Base-by-base conservation (phyloP, 2,113 vertebrate genomes). In the Hydrochoerus hydrochaeris region DNA sequence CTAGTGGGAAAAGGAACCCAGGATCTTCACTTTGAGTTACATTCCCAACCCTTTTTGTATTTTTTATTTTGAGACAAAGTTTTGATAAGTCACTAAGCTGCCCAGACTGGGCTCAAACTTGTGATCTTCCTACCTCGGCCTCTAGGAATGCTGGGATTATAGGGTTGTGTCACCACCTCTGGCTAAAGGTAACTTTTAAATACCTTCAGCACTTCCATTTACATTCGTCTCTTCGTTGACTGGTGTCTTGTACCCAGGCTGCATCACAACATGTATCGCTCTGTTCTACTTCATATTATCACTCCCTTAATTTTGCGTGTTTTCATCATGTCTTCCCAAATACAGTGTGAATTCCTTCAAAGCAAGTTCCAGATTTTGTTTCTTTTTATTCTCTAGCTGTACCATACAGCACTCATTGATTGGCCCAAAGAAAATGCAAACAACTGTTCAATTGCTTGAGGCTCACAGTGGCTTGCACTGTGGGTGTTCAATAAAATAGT, bases 381-480 rank as follows among this genome's bases (percentile, higher is more conserved):
- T 75, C 80, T 78, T 91, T 88, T 77, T 52, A 85, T n/a, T 73
- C 35, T 41, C 22, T 20, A 24, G 46, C 38, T 96, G 30, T 57
- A 38, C 46, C 52, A 67, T 81, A 38, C 30, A 60, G 44, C 10
- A 65, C 1, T 92, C 44, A 44, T 84, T 95, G 38, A 2, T 78
- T 71, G 14, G 22, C 35, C 65, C 58, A 90, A 38, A 78, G 67
- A 92, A 96, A 94, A 95, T 63, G 24, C 30, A 58, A 73, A 41
- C 60, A 52, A 26, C 58, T 65, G 38, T 73, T 65, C 28, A 11
- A 69, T 44, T 75, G 73, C 73, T n/a, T 57, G 83, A 71, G 75
- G 67, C 44, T 84, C 60, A 69, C 2, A 5, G 49, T 38, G 35
- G 90, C 77, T 96, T 52, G 41, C 20, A 5, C 5, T 69, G 38